Evolutionary conservation across 2,113 vertebrate species (phyloP).

Genomic region (Aspidoscelis tigris): DNA sequence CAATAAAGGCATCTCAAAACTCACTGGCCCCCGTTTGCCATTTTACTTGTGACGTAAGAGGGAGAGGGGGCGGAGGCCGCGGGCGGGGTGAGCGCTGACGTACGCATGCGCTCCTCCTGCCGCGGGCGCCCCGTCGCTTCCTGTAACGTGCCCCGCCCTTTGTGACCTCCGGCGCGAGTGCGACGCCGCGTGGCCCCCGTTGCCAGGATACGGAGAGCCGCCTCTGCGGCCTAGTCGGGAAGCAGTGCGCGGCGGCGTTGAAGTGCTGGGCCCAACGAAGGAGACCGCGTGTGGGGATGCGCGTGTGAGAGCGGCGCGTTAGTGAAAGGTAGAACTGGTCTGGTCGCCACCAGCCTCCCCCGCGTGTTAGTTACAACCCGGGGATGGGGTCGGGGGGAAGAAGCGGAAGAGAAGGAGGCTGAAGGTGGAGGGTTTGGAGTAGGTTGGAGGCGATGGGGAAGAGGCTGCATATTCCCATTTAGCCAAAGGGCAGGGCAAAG

Average conservation of each 20-base stretch:
- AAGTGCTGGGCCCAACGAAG: not conserved
- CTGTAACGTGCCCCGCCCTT: not conserved
- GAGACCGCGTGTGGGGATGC: not conserved
- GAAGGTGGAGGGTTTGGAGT: not conserved
- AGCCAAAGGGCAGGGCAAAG: too few species aligned
- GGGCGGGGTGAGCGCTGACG: not conserved
- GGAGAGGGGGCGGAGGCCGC: not conserved
- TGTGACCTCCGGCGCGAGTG: constrained; percentile 5
- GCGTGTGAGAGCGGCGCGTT: not conserved
- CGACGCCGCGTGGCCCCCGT: not conserved
- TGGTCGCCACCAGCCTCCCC: not conserved
- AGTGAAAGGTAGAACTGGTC: constrained; percentile 7
- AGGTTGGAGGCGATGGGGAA: too few species aligned
- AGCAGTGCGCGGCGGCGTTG: not conserved
- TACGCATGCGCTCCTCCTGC: not conserved
- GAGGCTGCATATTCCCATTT: too few species aligned
- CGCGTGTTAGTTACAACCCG: not conserved
- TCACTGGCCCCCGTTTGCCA: too few species aligned
- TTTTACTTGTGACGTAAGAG: not conserved
- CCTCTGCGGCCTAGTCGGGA: not conserved
- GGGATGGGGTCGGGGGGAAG: too few species aligned
- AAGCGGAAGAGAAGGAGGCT: too few species aligned
- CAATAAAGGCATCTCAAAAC: constrained; percentile 3
- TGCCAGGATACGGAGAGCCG: constrained; percentile 28
- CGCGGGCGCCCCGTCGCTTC: not conserved